phyloP scores from a whole-genome alignment of 2,888 invertebrate genomes.

The Arctia plantaginis region DNA sequence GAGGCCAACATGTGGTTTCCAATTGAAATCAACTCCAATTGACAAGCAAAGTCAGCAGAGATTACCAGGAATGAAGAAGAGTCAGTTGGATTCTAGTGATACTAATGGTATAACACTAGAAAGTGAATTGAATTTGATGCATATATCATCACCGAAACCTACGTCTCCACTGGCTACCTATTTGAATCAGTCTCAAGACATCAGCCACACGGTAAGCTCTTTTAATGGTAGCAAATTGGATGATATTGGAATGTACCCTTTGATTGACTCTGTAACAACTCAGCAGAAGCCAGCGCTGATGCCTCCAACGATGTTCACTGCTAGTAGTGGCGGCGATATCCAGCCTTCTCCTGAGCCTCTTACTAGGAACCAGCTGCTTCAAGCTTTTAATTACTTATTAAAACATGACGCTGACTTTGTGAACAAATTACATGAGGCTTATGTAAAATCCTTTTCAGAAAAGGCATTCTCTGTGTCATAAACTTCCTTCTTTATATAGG shows the following conservation, averaged over 20 bases:
- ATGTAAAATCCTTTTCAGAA: slow-evolving; percentile 94
- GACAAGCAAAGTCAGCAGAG: slow-evolving; percentile 78
- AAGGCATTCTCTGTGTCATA: slow-evolving; percentile 84
- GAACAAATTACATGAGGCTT: slow-evolving; percentile 96
- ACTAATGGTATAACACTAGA: slow-evolving; percentile 80
- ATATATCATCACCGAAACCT: slow-evolving; percentile 84
- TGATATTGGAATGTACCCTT: slow-evolving; percentile 68
- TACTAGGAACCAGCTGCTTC: slow-evolving; percentile 94
- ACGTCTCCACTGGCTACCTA: slow-evolving; percentile 86
- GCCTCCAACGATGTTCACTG: slow-evolving; percentile 95
- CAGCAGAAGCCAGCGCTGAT: slow-evolving; percentile 91
- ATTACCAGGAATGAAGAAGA: slow-evolving; percentile 71
- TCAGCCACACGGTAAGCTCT: slow-evolving; percentile 69
- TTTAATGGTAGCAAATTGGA: slow-evolving; percentile 74
- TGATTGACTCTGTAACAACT: slow-evolving; percentile 72
- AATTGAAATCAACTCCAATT: slow-evolving; percentile 76
- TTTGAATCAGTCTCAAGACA: slow-evolving; percentile 82
- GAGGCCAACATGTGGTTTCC: slow-evolving; percentile 73
- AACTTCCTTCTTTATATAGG: slow-evolving; percentile 66
- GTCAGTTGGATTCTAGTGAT: slow-evolving; percentile 67
- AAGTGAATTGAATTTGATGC: slow-evolving; percentile 84
- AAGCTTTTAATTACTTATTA: slow-evolving; percentile 94
- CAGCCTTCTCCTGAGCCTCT: slow-evolving; percentile 89
- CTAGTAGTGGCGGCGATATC: slow-evolving; percentile 83
- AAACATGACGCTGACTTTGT: slow-evolving; percentile 96